Evolutionary conservation across 2,113 vertebrate species (phyloP), one percentile per base, ranked within the genome.

Genomic region (Dipodomys spectabilis): DNA sequence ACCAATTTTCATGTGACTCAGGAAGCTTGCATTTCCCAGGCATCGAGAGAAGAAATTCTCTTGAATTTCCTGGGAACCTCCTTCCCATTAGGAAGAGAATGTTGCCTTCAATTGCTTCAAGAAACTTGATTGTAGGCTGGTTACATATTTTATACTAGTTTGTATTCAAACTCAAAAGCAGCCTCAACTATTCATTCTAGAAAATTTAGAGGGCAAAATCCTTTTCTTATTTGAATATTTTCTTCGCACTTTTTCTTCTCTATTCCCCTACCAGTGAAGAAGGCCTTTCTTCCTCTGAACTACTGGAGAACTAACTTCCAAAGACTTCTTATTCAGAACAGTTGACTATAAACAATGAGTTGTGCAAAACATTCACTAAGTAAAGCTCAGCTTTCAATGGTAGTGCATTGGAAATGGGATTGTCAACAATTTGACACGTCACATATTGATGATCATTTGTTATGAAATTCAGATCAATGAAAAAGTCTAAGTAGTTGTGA

Each of bases 261-360:
- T 1, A 19, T 20, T 2, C 3, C 11, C 9, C 32, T 15, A 20
- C 45, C 16, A 72, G 20, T 79, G 86, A 69, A 82, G 32, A 71
- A 18, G 23, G 67, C 12, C 57, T 81, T 45, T 86, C 13, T 67
- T 45, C 4, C 11, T 82, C 30, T 82, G n/a, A 57, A 10, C 22
- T 2, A 72, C 5, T 32, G 8, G n/a, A 67, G 27, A 68, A 86
- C 90, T 83, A 95, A 73, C 95, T 94, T 89, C 57, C 64, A 93
- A 97, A 97, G 69, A 83, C 71, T 86, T 81, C 86, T 88, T 94
- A 94, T 95, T 82, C 88, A 96, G 94, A 94, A 93, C 92, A 92
- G 94, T 97, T 62, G 93, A 96, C 96, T 62, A n/a, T 92, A 97
- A 95, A 93, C 95, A 96, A 96, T 89, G 89, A 86, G 80, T 85